These are phyloP conservation scores for Nothocercus nigrocapillus DNA, from an alignment of 2,113 vertebrate genomes.

Conservation along the genomic window DNA sequence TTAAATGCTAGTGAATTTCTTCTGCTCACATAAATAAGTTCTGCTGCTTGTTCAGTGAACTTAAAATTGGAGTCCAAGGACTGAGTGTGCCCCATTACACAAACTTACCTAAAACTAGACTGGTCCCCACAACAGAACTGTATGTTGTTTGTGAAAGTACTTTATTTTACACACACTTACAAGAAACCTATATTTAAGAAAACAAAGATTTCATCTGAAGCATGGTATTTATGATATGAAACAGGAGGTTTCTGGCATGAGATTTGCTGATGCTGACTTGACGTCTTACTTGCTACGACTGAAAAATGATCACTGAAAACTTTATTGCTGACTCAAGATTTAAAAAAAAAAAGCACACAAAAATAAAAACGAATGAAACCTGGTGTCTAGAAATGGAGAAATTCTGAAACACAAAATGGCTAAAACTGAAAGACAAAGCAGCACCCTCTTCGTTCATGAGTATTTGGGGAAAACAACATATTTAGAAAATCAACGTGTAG, in stretches of 20 bases:
- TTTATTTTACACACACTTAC: not conserved
- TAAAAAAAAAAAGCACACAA: not conserved
- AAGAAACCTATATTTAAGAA: not conserved
- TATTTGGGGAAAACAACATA: not conserved
- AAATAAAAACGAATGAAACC: not conserved
- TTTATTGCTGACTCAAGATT: not conserved
- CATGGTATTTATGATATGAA: not conserved
- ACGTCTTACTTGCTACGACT: not conserved
- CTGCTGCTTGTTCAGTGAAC: not conserved
- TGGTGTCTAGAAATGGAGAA: not conserved
- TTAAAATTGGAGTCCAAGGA: not conserved
- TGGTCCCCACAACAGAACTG: not conserved
- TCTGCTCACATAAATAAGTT: fast-evolving
- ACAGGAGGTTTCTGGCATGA: not conserved
- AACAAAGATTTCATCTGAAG: not conserved
- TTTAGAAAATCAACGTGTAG: not conserved
- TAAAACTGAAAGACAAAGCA: not conserved
- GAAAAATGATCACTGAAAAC: constrained; percentile 4
- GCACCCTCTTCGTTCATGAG: not conserved
- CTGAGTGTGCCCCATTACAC: not conserved
- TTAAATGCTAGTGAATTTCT: not conserved
- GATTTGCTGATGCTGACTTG: not conserved
- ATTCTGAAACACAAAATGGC: not conserved
- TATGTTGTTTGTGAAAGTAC: not conserved
- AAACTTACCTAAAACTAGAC: not conserved